Evolutionary conservation across 1,140 invertebrate genomes (phyloP).

Genomic region (Hycleus phaleratus): DNA sequence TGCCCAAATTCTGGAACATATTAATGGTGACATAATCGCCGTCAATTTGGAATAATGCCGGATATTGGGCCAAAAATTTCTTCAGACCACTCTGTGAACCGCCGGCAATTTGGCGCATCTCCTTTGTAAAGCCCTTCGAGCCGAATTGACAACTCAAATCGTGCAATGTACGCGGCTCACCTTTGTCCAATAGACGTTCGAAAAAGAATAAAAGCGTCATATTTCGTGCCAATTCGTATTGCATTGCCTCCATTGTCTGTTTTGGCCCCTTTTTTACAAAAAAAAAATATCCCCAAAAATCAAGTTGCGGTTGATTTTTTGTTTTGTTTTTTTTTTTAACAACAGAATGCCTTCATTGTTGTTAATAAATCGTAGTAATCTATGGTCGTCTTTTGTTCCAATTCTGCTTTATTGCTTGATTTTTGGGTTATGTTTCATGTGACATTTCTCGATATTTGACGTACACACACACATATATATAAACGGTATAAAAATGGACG

Average conservation of each 20-base stretch:
- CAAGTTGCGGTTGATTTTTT: no score
- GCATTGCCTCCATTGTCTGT: constrained; percentile 75
- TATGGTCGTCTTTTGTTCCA: no score
- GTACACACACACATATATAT: no score
- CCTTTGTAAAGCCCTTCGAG: constrained; percentile 91
- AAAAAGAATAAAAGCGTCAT: constrained; percentile 94
- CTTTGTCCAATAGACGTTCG: constrained; percentile 89
- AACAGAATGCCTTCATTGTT: no score
- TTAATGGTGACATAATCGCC: constrained; percentile 88
- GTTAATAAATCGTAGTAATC: no score
- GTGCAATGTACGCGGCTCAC: constrained; percentile 86
- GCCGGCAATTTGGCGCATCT: constrained; percentile 91
- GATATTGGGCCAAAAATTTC: constrained; percentile 86
- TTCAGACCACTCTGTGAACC: constrained; percentile 87
- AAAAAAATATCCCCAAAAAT: no score
- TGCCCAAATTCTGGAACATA: constrained; percentile 47
- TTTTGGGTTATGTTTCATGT: no score
- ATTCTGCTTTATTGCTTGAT: no score
- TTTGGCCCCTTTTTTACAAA: background rate
- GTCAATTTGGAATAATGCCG: constrained; percentile 82
- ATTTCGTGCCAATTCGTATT: constrained; percentile 88
- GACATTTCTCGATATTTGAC: no score
- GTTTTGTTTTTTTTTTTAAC: no score
- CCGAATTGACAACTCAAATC: constrained; percentile 95
- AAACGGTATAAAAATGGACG: no score